Evolutionary conservation across 2,797 vertebrate species (phyloP).

Genomic region (Anisognathus igniventris): DNA sequence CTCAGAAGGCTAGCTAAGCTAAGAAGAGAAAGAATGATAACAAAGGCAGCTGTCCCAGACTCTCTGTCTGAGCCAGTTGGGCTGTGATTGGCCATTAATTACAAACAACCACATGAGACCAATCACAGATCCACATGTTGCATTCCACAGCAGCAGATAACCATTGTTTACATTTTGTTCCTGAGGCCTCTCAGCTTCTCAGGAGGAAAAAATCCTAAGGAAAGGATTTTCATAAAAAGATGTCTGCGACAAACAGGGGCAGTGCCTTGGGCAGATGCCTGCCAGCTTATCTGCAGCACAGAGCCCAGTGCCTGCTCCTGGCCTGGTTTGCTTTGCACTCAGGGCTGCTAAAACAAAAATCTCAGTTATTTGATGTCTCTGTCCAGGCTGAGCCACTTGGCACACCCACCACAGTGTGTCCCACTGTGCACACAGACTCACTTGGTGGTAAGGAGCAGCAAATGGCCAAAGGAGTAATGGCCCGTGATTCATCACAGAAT

Average conservation of each 20-base stretch:
- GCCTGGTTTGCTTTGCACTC: neutral
- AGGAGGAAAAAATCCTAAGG: too few relatives aligned
- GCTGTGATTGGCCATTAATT: too few relatives aligned
- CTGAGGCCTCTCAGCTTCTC: too few relatives aligned
- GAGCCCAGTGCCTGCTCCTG: neutral
- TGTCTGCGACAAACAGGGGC: neutral
- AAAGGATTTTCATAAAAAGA: too few relatives aligned
- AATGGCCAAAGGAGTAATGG: neutral
- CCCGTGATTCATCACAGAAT: neutral
- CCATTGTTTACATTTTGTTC: too few relatives aligned
- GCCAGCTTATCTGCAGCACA: neutral
- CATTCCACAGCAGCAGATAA: too few relatives aligned
- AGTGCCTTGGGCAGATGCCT: neutral
- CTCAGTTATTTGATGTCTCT: neutral
- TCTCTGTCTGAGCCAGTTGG: too few relatives aligned
- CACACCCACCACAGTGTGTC: neutral
- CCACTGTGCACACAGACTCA: neutral
- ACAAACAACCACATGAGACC: too few relatives aligned
- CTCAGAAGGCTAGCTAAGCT: too few relatives aligned
- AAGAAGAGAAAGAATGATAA: too few relatives aligned
- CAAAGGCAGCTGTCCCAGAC: too few relatives aligned
- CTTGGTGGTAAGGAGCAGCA: neutral
- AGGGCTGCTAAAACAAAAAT: neutral
- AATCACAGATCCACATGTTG: too few relatives aligned
- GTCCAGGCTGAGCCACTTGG: neutral